Evolutionary conservation across 1,140 invertebrate species (phyloP), one percentile per base, ranked within the genome.

Genomic region (Drosophila suzukii): DNA sequence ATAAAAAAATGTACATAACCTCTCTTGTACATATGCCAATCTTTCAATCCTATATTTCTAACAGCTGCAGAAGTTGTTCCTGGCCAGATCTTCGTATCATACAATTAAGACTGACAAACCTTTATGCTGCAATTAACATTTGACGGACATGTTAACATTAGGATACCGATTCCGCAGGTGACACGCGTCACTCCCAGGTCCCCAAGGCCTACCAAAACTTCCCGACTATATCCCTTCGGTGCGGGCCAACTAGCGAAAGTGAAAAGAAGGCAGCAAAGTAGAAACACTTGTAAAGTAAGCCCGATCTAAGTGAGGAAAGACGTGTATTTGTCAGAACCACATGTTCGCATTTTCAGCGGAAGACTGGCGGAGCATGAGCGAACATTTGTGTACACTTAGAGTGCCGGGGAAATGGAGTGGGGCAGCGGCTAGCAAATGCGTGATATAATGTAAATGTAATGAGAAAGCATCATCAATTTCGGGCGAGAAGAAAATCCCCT

Each of bases 371-470:
- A 39, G 51, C 51, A 43, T 62, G 43, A 67, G 66, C 66, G 67
- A 70, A 71, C 65, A 71, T 71, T 71, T 71, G 51, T 71, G 65
- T 71, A 71, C 70, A 41, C 41, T 58, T 38, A 38, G 43, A 71
- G 65, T 58, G 61, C 30, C n/a, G 20, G n/a, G 24, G 15, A 13
- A 11, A 7, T 11, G 20, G 24, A 17, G 30, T 3, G 7, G 24
- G 44, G n/a, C n/a, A 10, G 46, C 39, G 38, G 30, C 36, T 24
- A 15, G 38, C 38, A 59, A 70, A 61, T 78, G 53, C 75, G 43
- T 85, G 77, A 85, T 85, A 82, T 88, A 90, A 91, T 91, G 80
- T 83, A 84, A 91, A 90, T 91, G 86, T 88, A 90, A 91, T 91
- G 90, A 79, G 75, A 75, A 82, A 78, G 84, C 83, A 83, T 75